phyloP scores from a whole-genome alignment of 2,113 vertebrate genomes.

The Orientallactaga bullata region DNA sequence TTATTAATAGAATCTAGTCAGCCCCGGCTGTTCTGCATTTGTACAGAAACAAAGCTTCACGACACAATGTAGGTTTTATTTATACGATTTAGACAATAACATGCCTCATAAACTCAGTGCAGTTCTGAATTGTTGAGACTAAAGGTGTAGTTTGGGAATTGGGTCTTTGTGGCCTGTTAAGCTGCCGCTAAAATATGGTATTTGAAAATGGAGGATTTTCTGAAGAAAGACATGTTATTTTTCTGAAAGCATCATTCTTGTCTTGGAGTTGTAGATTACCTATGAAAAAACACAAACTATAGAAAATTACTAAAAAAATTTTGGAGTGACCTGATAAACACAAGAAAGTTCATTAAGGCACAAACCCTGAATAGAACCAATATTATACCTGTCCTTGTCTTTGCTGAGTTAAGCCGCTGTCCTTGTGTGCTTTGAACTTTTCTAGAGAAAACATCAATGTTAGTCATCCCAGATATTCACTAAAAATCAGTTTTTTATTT shows the following conservation, averaged over 20 bases:
- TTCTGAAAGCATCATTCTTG: neutral
- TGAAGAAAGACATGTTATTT: neutral
- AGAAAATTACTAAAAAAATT: conserved; percentile 34
- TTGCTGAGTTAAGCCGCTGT: conserved; percentile 25
- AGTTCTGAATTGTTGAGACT: conserved; percentile 60
- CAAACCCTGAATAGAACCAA: conserved; percentile 10
- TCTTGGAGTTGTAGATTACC: conserved; percentile 6
- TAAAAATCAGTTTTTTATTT: conserved; percentile 57
- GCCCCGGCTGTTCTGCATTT: conserved; percentile 83
- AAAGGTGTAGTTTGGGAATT: conserved; percentile 65
- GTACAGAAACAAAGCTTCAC: conserved; percentile 75
- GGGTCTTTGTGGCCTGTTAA: conserved; percentile 28
- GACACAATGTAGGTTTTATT: conserved; percentile 85
- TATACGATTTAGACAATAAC: conserved; percentile 81
- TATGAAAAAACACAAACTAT: conserved; percentile 33
- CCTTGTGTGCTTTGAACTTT: neutral
- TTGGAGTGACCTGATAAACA: conserved; percentile 27
- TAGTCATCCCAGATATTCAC: neutral
- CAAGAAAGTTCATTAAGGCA: conserved; percentile 57
- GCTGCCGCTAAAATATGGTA: conserved; percentile 55
- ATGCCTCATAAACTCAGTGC: conserved; percentile 83
- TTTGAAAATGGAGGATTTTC: conserved; percentile 75
- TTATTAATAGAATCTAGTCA: conserved; percentile 85
- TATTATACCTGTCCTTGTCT: neutral
- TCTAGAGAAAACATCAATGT: conserved; percentile 32